Conservation (phyloP, 2,797 vertebrate genomes). For the Myiotriccus ornatus region DNA sequence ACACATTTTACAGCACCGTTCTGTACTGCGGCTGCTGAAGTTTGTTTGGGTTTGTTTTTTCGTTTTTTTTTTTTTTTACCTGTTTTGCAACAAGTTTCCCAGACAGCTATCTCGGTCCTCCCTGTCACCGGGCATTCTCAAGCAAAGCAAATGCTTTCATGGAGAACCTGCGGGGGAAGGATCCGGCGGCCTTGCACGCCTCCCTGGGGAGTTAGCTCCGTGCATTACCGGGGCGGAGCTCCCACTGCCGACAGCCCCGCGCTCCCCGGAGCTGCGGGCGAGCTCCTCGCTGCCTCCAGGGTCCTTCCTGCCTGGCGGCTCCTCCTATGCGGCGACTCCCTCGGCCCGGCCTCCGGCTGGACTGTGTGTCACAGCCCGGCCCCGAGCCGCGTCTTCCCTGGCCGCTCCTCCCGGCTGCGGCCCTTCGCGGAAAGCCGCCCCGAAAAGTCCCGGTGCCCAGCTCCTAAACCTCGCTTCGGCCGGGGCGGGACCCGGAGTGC, state of each 20-base stretch:
- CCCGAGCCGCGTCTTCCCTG: too few species aligned
- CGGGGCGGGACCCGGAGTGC: accelerated
- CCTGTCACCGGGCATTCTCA: not conserved
- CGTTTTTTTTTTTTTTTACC: not conserved
- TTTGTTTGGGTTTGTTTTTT: too few species aligned
- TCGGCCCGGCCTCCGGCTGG: not conserved
- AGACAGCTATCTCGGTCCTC: accelerated
- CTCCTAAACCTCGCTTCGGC: too few species aligned
- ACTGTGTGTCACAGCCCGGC: accelerated
- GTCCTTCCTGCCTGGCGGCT: too few species aligned
- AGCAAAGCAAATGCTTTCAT: accelerated
- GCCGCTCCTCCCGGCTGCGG: not conserved
- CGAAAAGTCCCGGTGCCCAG: not conserved
- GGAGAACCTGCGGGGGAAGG: accelerated
- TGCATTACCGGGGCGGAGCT: accelerated
- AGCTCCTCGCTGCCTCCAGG: not conserved
- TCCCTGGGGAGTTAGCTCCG: accelerated
- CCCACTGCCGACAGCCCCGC: not conserved
- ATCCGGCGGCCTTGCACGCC: accelerated
- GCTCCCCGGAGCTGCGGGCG: accelerated
- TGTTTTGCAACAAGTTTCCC: not conserved
- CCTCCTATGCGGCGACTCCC: not conserved
- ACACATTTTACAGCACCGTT: not conserved
- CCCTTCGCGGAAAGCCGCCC: not conserved
- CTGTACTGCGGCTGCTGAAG: accelerated